Conservation (phyloP, 2,888 invertebrate genomes). For the Drosophila algonquin region DNA sequence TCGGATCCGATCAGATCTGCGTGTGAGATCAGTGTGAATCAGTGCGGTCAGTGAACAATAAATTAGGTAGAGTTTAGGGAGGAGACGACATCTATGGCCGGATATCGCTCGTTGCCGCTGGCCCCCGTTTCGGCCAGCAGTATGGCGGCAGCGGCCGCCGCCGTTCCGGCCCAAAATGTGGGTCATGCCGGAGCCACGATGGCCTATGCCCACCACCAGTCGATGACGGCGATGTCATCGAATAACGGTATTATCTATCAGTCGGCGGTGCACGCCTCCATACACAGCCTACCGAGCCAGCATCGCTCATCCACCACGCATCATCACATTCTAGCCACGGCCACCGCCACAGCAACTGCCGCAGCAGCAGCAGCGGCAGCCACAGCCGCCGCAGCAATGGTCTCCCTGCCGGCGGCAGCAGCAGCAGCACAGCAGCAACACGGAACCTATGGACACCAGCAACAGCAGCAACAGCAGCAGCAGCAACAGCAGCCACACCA, state of each 20-base stretch:
- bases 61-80: neutral
- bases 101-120: conserved; percentile 78
- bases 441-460: conserved; percentile 28
- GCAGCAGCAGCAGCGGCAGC: conserved; percentile 72
- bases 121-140: conserved; percentile 80
- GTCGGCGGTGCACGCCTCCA: conserved; percentile 83
- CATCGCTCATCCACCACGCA: conserved; percentile 76
- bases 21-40: conserved; percentile 5
- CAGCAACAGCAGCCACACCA: conserved; percentile 44
- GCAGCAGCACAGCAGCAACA: conserved; percentile 51
- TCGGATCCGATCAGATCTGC: neutral
- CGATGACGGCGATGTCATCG: conserved; percentile 81
- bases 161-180: conserved; percentile 50
- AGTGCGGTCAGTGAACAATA: conserved; percentile 22
- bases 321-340: conserved; percentile 82
- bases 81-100: conserved; percentile 65
- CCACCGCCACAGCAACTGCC: conserved; percentile 77
- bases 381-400: conserved; percentile 65
- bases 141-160: conserved; percentile 71
- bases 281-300: conserved; percentile 83
- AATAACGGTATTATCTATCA: conserved; percentile 84
- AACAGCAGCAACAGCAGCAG: conserved; percentile 58
- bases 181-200: conserved; percentile 73
- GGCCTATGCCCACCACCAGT: conserved; percentile 81
- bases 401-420: conserved; percentile 59